Base-by-base conservation (phyloP, 2,797 vertebrate genomes). In the Darevskia nairensis region DNA sequence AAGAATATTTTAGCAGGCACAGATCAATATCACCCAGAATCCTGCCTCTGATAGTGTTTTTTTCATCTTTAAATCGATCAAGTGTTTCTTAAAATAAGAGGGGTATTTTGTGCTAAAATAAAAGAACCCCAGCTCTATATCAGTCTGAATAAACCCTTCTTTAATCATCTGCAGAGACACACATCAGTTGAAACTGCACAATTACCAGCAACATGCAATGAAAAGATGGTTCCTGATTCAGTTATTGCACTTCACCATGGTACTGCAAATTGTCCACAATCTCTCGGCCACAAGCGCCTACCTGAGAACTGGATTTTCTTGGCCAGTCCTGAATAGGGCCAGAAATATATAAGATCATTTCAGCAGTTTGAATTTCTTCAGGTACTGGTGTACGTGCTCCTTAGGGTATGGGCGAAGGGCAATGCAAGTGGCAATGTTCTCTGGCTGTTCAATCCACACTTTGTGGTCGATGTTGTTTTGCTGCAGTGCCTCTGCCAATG, bases 371-470 rank as follows among this genome's bases (percentile, higher is more conserved):
- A 99, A 97, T 82, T 97, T 98, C 92, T 97, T 98, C 92, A 99
- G 88, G 87, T 97, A 94, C 1, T 96, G 97, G 76, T 97, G 98
- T 3, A 99, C 98, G 2, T 97, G 95, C 32, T 98, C 98, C 93
- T 98, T 99, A 0, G 97, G 97, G 92, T 98, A 99, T 0, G 98
- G 98, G 86, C 98, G 97, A 72, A 99, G 96, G 0, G 98, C 98
- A 86, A 99, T 86, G 81, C 98, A 99, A 0, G 98, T 99, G 86
- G 98, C 95, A 1, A 97, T 90, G 85, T 99, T 97, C 94, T 99
- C 98, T 0, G 98, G 98, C 85, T 98, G 98, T 83, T 99, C 98
- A 0, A 97, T 94, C 98, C 98, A 99, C 1, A 99, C 94, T 61
- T 97, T 96, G 89, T 99, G 98, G 79, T 97, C 96, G 0, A 99